Base-by-base conservation (phyloP, 2,888 invertebrate species). In the Metacarcinus magister region DNA sequence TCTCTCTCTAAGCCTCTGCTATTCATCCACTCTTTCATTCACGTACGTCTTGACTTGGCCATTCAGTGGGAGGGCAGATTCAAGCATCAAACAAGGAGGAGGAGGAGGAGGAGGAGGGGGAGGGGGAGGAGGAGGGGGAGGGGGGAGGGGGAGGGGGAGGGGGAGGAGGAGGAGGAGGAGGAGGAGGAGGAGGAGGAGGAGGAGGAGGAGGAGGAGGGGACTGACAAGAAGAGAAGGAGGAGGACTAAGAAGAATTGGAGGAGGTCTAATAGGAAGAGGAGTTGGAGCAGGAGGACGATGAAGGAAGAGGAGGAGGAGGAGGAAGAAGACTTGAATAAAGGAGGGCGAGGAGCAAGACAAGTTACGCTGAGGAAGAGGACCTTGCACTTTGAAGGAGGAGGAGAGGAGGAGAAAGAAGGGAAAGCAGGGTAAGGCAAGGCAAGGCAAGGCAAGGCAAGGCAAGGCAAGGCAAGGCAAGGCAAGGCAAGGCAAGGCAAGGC, bases 181-280 rank as follows among this genome's bases (percentile, higher is more conserved):
- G 32, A 82, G 82, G 82, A 82, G 82, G 67, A n/a, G 67, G 67
- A 67, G 67, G 67, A 67, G 67, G 67, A 67, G n/a, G 67, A 67
- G 23, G 67, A 67, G 67, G 67, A 67, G 67, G 23, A 23, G 67
- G 67, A 19, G 13, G 23, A 23, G 23, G 67, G 19, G 23, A 19
- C 2, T 2, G 67, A 67, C 10, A 19, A 23, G 13, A 19, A 19
- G 19, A 67, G 19, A n/a, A 67, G 67, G n/a, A 67, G 67, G 67
- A 67, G 67, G 67, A 67, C n/a, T 23, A 67, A n/a, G 67, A 67
- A 67, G 67, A 67, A 67, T 23, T n/a, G 67, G 19, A 67, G 67
- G n/a, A n/a, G 67, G 67, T 67, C n/a, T n/a, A n/a, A 67, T 23
- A n/a, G n/a, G 67, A 67, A 19, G 67, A 67, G 67, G 19, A 54